These are phyloP conservation scores for Phengaris alcon DNA, from an alignment of 2,888 invertebrate genomes.

Conservation along the genomic window DNA sequence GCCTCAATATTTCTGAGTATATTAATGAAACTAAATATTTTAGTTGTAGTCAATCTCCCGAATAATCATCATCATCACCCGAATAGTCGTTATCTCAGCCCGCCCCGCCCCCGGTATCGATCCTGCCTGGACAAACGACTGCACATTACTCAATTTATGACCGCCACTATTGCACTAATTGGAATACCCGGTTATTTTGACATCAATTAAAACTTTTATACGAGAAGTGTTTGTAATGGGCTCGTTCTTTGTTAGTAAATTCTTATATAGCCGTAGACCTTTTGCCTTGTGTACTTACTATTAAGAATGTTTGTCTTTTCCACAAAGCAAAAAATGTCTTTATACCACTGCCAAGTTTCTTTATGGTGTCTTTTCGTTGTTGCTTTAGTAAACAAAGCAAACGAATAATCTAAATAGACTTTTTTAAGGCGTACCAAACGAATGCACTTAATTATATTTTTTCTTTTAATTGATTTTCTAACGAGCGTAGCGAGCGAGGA, in stretches of 20 bases:
- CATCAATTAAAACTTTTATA: constrained; percentile 15
- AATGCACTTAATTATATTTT: background rate
- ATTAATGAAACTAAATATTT: too few species aligned
- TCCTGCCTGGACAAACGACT: background rate
- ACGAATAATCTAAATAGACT: background rate
- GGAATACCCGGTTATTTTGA: constrained; percentile 3
- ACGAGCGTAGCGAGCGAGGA: too few species aligned
- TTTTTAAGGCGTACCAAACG: background rate
- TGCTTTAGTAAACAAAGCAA: background rate
- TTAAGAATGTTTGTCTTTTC: constrained; percentile 5
- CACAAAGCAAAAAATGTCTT: constrained; percentile 6
- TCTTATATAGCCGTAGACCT: background rate
- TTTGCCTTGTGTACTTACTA: background rate
- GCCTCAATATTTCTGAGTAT: too few species aligned
- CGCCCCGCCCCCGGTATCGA: background rate
- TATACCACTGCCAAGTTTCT: constrained; percentile 6
- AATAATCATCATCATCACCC: background rate
- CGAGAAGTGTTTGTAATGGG: background rate
- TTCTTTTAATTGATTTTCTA: background rate
- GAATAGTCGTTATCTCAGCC: background rate
- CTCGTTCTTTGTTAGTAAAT: background rate
- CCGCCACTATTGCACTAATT: background rate
- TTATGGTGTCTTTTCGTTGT: constrained; percentile 3
- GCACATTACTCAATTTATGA: background rate
- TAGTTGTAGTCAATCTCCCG: too few species aligned